Conservation (phyloP, 2,797 vertebrate genomes). For the Darevskia nairensis region DNA sequence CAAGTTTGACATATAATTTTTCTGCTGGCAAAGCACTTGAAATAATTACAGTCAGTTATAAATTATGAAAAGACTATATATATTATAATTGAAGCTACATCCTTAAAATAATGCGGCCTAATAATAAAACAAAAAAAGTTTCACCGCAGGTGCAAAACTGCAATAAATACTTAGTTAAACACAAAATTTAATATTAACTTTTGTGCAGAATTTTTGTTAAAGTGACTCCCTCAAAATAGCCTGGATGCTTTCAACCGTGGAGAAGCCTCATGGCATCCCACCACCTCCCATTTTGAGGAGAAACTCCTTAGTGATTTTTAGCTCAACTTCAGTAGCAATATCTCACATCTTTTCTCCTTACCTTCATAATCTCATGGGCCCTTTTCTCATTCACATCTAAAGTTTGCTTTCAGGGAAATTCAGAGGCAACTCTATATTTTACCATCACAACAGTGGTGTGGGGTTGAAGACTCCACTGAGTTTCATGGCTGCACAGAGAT, state of each 20-base stretch:
- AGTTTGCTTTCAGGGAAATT: neutral
- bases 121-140: neutral
- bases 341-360: too few species aligned
- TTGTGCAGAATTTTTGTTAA: neutral
- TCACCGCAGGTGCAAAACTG: neutral
- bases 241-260: too few species aligned
- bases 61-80: neutral
- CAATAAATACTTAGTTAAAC: too few species aligned
- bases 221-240: too few species aligned
- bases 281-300: too few species aligned
- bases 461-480: neutral
- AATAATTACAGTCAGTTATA: neutral
- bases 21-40: neutral
- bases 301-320: too few species aligned
- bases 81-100: neutral
- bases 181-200: neutral
- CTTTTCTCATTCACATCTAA: neutral
- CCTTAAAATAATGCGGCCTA: neutral
- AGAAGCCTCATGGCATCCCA: too few species aligned
- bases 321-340: too few species aligned
- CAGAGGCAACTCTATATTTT: neutral
- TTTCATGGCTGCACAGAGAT: neutral
- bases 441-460: neutral
- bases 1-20: neutral
- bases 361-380: neutral